Evolutionary conservation across 2,888 invertebrate species (phyloP), one percentile per base, ranked within the genome.

Genomic region (Cactoblastis cactorum): DNA sequence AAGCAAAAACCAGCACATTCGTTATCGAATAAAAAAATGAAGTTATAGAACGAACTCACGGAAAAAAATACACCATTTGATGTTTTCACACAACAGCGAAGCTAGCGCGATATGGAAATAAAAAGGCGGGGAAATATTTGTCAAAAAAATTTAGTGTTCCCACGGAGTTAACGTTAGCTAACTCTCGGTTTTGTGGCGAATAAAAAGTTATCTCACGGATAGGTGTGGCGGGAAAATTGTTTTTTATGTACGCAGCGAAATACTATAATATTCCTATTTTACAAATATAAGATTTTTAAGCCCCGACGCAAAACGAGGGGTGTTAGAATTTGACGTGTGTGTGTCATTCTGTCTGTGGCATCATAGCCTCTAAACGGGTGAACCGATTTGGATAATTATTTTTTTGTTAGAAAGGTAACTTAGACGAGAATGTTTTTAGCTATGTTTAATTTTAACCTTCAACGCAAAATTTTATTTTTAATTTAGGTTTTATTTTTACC

Each of bases 61-160:
- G 14, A 14, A 43, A 43, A 43, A 28, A n/a, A 1, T 33, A 12
- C 15, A 45, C 33, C 18, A 12, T 45, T 33, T 34, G 33, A 33
- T 33, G 33, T 45, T 14, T 45, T 45, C 12, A 19, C 11, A 14
- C 22, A 18, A n/a, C 19, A 11, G 12, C 3, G 33, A 45, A 18
- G 28, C 28, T 9, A 17, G 17, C 45, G 17, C 45, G 35, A 14
- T 46, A 46, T 46, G 46, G 35, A 46, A 46, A 46, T 46, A 35
- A 35, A n/a, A 35, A 35, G 34, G 14, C 34, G 35, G 15, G 14
- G 35, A 46, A 46, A 46, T 35, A 46, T 46, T 46, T 46, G 34
- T 35, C 46, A 35, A 35, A 35, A 46, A 46, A 19, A 22, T 46
- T 35, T 35, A 22, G 46, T 22, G 2, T 6, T n/a, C n/a, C 19